Evolutionary conservation across 2,113 vertebrate species (phyloP).

Genomic region (Myocastor coypus): DNA sequence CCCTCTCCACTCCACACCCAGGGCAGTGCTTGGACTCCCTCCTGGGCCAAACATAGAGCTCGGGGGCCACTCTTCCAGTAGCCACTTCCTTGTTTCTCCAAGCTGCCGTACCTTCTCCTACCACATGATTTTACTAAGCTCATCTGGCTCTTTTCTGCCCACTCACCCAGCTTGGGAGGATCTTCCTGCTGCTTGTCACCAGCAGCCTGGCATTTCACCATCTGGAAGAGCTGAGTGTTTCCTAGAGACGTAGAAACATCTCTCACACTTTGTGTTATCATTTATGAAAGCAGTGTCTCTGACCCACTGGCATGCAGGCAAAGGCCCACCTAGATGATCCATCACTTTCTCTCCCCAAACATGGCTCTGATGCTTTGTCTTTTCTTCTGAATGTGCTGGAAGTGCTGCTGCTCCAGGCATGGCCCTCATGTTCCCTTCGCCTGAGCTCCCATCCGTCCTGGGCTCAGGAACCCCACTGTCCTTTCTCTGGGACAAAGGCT

Average conservation of each 20-base stretch:
- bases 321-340: neutral
- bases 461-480: neutral
- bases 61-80: neutral
- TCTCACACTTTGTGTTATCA: neutral
- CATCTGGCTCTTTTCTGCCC: conserved; percentile 21
- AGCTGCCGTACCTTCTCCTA: conserved; percentile 30
- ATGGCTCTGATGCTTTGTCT: neutral
- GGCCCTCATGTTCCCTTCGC: neutral
- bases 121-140: neutral
- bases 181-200: conserved; percentile 56
- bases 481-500: neutral
- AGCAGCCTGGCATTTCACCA: conserved; percentile 55
- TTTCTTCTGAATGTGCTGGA: neutral
- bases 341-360: neutral
- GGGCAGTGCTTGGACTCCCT: neutral
- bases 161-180: conserved; percentile 34
- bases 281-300: conserved; percentile 10
- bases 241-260: conserved; percentile 50
- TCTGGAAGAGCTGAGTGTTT: conserved; percentile 47
- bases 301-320: neutral
- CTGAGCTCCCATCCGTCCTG: neutral
- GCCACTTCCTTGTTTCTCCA: neutral
- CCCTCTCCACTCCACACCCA: neutral
- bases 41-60: neutral
- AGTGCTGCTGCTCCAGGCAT: neutral